These are phyloP conservation scores for Aphelinus atriplicis DNA, from an alignment of 1,140 invertebrate genomes.

Conservation along the genomic window DNA sequence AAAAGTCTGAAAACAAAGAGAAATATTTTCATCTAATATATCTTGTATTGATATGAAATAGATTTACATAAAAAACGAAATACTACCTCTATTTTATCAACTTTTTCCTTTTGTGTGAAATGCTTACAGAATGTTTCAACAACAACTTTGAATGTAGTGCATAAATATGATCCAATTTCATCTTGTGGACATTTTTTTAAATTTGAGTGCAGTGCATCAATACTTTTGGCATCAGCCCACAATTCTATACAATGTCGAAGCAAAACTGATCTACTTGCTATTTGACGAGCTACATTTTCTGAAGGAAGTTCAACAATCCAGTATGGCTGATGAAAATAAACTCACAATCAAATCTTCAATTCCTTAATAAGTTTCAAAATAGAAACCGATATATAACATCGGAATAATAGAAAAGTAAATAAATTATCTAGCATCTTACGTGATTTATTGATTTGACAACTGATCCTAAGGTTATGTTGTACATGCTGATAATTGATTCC, in stretches of 20 bases:
- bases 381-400: conserved; percentile 25
- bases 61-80: conserved; percentile 33
- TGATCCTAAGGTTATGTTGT: conserved; percentile 72
- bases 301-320: conserved; percentile 79
- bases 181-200: conserved; percentile 69
- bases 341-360: conserved; percentile 21
- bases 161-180: conserved; percentile 67
- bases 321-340: conserved; percentile 70
- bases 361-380: conserved; percentile 21
- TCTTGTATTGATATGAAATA: conserved; percentile 32
- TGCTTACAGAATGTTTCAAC: conserved; percentile 91
- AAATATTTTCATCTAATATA: conserved; percentile 43
- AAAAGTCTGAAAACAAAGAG: conserved; percentile 72
- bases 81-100: conserved; percentile 85
- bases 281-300: conserved; percentile 70
- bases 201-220: conserved; percentile 72
- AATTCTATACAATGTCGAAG: conserved; percentile 81
- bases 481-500: conserved; percentile 73
- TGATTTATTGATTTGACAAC: conserved; percentile 67
- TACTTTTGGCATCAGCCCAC: conserved; percentile 73
- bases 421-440: conserved; percentile 57
- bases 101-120: conserved; percentile 80
- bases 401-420: conserved; percentile 16
- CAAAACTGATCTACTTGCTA: conserved; percentile 82
- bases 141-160: conserved; percentile 81